Evolutionary conservation across 2,888 invertebrate genomes (phyloP).

Genomic region (Habrosyne pyritoides): DNA sequence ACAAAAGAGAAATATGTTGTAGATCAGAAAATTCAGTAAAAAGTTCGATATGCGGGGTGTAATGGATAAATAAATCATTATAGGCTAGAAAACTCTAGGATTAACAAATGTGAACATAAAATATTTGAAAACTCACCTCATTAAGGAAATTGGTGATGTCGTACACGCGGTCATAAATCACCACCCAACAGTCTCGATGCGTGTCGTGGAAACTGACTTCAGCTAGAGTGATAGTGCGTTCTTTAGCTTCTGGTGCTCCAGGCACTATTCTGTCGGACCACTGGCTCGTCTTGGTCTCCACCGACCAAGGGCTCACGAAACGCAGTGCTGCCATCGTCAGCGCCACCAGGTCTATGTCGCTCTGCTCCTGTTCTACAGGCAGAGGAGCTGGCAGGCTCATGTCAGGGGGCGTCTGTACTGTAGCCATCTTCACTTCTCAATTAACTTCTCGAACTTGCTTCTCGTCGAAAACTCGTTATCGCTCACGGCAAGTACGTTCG

Average conservation of each 20-base stretch:
- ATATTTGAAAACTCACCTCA: constrained; percentile 77
- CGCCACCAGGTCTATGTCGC: constrained; percentile 68
- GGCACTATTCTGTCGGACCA: constrained; percentile 56
- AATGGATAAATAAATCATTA: background rate
- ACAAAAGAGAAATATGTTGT: constrained; percentile 37
- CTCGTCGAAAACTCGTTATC: constrained; percentile 20
- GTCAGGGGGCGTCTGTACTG: constrained; percentile 65
- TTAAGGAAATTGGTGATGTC: constrained; percentile 90
- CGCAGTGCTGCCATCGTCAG: constrained; percentile 78
- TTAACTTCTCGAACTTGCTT: constrained; percentile 16
- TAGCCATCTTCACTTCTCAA: constrained; percentile 57
- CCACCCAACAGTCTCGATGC: constrained; percentile 90
- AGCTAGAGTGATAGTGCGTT: constrained; percentile 85
- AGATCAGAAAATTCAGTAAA: background rate
- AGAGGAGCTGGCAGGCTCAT: constrained; percentile 61
- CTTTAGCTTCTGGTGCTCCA: constrained; percentile 64
- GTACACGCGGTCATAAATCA: constrained; percentile 94
- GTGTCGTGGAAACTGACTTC: constrained; percentile 91
- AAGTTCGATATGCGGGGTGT: too few relatives aligned
- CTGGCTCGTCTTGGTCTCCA: constrained; percentile 47
- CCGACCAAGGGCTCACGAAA: constrained; percentile 72
- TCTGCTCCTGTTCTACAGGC: constrained; percentile 58
- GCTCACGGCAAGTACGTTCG: constrained; percentile 34
- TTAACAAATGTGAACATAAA: too few relatives aligned
- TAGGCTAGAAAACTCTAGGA: too few relatives aligned